phyloP scores from a whole-genome alignment of 1,140 invertebrate species.

The Ylistrum balloti region DNA sequence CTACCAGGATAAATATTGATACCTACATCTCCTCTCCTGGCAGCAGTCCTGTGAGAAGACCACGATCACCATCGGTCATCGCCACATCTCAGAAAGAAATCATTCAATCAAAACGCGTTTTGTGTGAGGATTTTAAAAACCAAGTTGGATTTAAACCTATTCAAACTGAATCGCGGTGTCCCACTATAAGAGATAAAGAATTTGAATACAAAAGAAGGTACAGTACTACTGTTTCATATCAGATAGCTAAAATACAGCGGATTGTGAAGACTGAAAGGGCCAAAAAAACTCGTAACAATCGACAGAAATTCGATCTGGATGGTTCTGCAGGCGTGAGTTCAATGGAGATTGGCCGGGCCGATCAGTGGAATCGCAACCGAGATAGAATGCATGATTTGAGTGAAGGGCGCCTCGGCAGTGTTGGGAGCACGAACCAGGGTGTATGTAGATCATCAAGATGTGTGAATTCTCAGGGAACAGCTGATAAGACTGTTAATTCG shows the following conservation, averaged over 20 bases:
- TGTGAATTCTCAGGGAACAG: neutral
- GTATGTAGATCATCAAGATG: neutral
- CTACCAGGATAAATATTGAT: slow-evolving; percentile 57
- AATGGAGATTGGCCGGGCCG: neutral
- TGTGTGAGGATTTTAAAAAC: slow-evolving; percentile 38
- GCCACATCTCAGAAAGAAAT: neutral
- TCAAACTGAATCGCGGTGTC: neutral
- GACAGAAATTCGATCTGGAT: slow-evolving; percentile 14
- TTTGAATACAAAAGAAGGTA: neutral
- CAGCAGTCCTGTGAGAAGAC: neutral
- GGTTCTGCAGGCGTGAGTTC: neutral
- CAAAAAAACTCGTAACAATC: neutral
- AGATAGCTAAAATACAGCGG: slow-evolving; percentile 18
- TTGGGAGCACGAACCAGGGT: neutral
- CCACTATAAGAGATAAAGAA: neutral
- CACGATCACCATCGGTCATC: neutral
- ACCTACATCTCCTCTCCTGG: slow-evolving; percentile 16
- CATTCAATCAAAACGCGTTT: slow-evolving; percentile 15
- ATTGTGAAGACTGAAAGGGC: neutral
- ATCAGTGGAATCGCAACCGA: neutral
- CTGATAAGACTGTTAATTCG: slow-evolving; percentile 26
- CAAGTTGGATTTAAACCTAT: slow-evolving; percentile 28
- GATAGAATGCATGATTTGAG: slow-evolving; percentile 38
- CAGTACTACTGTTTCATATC: neutral
- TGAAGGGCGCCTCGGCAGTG: neutral